A percentile compares a stretch with the other conserved stretches of the same genome.
phyloP scores from a whole-genome alignment of 2,797 vertebrate species.

The Gadopsis marmoratus region DNA sequence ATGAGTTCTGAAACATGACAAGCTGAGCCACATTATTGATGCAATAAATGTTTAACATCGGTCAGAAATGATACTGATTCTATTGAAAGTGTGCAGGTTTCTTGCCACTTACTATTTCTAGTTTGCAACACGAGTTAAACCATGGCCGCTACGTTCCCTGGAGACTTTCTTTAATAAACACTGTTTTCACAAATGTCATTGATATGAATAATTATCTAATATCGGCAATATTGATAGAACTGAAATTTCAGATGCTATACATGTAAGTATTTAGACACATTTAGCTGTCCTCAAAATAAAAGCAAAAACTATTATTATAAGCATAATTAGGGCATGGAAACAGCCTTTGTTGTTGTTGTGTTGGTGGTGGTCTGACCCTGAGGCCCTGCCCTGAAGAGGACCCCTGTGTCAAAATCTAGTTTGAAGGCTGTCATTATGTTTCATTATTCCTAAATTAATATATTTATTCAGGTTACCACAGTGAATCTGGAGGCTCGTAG shows the following conservation, averaged over 20 bases:
- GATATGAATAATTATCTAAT: neutral
- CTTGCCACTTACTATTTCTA: neutral
- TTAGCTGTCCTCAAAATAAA: neutral
- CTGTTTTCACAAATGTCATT: neutral
- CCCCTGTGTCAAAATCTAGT: no score
- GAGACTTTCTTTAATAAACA: neutral
- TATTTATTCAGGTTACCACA: no score
- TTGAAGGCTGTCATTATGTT: no score
- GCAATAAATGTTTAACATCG: neutral
- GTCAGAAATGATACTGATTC: neutral
- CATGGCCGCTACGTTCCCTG: neutral
- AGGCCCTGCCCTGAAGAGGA: no score
- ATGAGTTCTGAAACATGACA: neutral
- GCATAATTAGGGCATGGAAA: neutral
- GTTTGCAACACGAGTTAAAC: neutral
- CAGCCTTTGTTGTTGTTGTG: neutral
- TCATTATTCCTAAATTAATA: no score
- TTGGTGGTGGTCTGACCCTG: neutral
- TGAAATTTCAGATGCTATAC: no score
- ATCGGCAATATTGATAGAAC: neutral
- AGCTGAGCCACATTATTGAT: neutral
- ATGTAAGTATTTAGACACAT: neutral
- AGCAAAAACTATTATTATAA: no score
- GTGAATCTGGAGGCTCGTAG: no score
- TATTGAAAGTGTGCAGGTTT: neutral